These are phyloP conservation scores for Gila robusta DNA, from an alignment of 2,797 vertebrate genomes.

Conservation along the genomic window DNA sequence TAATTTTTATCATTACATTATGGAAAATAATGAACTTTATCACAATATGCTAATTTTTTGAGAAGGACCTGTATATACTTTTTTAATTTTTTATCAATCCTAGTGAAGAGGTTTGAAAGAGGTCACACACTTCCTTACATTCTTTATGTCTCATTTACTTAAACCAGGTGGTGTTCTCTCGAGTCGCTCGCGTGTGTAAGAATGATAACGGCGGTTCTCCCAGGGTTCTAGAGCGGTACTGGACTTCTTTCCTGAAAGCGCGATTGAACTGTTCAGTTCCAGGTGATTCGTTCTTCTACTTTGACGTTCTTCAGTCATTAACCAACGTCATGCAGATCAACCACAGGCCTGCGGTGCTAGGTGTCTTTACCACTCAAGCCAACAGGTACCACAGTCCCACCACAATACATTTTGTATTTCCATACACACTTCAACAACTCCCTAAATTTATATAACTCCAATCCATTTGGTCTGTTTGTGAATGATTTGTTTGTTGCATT, in stretches of 20 bases:
- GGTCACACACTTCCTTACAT: background rate
- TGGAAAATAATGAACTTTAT: too few species aligned
- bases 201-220: conserved; percentile 93
- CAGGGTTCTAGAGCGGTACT: conserved; percentile 91
- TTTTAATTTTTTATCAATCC: background rate
- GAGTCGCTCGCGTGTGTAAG: conserved; percentile 92
- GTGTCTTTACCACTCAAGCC: conserved; percentile 92
- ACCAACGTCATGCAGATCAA: conserved; percentile 86
- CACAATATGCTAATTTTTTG: too few species aligned
- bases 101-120: background rate
- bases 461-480: background rate
- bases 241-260: conserved; percentile 96
- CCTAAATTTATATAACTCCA: background rate
- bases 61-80: too few species aligned
- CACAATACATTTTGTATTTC: background rate
- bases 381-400: conserved; percentile 84
- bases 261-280: conserved; percentile 94
- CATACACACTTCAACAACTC: background rate
- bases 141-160: background rate
- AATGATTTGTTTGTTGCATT: background rate
- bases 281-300: conserved; percentile 92
- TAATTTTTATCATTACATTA: too few species aligned
- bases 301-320: conserved; percentile 90
- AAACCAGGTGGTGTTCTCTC: conserved; percentile 89
- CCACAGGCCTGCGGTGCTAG: conserved; percentile 85